These are phyloP conservation scores for Phylloscopus trochiloides DNA, from an alignment of 2,113 vertebrate species.

Conservation along the genomic window DNA sequence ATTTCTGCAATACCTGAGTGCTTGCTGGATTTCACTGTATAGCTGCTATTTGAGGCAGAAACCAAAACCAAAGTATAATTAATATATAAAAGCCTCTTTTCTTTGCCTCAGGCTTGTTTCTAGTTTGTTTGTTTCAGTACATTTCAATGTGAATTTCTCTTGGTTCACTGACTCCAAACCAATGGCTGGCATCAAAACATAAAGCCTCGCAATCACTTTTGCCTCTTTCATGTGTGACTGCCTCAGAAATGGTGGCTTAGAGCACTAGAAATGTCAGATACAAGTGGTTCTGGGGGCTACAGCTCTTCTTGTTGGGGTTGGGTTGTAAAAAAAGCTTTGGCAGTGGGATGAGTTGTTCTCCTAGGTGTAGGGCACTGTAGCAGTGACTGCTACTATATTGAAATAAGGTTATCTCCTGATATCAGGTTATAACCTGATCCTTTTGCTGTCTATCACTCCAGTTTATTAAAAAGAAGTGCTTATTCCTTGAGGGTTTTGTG, in stretches of 20 bases:
- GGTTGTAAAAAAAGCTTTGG: not conserved
- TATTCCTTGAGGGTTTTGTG: not conserved
- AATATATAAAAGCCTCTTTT: slow-evolving; percentile 41
- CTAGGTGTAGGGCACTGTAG: not conserved
- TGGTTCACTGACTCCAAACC: slow-evolving; percentile 43
- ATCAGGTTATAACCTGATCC: not conserved
- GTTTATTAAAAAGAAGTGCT: not conserved
- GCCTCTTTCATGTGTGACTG: not conserved
- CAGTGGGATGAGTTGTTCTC: not conserved
- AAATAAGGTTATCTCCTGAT: not conserved
- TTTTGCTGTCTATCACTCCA: not conserved
- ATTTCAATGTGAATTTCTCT: slow-evolving; percentile 46
- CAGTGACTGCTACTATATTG: not conserved
- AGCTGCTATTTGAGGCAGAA: slow-evolving; percentile 36
- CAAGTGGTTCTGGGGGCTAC: not conserved
- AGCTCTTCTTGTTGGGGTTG: not conserved
- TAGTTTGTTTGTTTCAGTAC: slow-evolving; percentile 53
- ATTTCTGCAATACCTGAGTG: slow-evolving; percentile 13
- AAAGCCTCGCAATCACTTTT: not conserved
- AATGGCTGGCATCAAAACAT: slow-evolving; percentile 31
- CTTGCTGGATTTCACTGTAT: slow-evolving; percentile 17
- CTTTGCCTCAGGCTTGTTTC: slow-evolving; percentile 47
- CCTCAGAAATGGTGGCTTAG: slow-evolving; percentile 13
- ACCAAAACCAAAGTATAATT: slow-evolving; percentile 6
- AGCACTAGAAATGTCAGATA: not conserved